phyloP scores from a whole-genome alignment of 1,140 invertebrate genomes.

The Eufriesea mexicana region DNA sequence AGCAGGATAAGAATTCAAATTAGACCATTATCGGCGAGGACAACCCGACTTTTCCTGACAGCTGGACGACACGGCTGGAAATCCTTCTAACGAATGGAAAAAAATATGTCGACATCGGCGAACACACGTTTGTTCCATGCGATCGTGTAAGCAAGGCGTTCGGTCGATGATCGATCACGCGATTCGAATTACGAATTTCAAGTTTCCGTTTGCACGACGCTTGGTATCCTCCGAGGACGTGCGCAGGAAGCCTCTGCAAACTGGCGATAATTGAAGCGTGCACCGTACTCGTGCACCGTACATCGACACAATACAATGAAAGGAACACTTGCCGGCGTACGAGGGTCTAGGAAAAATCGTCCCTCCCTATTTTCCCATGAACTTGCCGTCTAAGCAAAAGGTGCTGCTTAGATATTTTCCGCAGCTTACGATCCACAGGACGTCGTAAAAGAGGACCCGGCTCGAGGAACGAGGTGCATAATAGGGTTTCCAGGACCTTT shows the following conservation, averaged over 20 bases:
- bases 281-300: not conserved
- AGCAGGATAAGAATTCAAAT: slow-evolving; percentile 30
- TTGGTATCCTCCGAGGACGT: too few relatives aligned
- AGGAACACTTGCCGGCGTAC: slow-evolving; percentile 11
- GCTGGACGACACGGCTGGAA: not conserved
- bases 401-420: slow-evolving; percentile 29
- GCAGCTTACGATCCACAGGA: slow-evolving; percentile 11
- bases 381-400: slow-evolving; percentile 34
- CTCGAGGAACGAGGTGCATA: slow-evolving; percentile 47
- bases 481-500: slow-evolving; percentile 68
- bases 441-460: slow-evolving; percentile 34
- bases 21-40: not conserved
- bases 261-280: not conserved
- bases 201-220: too few relatives aligned
- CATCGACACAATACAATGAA: not conserved
- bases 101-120: not conserved
- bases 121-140: not conserved
- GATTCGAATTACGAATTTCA: too few relatives aligned
- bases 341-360: not conserved
- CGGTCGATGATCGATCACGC: not conserved
- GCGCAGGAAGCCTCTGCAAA: not conserved
- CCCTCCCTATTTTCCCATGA: slow-evolving; percentile 26
- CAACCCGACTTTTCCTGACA: too few relatives aligned
- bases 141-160: too few relatives aligned
- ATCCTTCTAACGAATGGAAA: not conserved